Percentiles rank a stretch among this genome's conserved stretches.
Evolutionary conservation across 2,888 invertebrate species (phyloP).

Genomic region (Xanthostigma xanthostigma): DNA sequence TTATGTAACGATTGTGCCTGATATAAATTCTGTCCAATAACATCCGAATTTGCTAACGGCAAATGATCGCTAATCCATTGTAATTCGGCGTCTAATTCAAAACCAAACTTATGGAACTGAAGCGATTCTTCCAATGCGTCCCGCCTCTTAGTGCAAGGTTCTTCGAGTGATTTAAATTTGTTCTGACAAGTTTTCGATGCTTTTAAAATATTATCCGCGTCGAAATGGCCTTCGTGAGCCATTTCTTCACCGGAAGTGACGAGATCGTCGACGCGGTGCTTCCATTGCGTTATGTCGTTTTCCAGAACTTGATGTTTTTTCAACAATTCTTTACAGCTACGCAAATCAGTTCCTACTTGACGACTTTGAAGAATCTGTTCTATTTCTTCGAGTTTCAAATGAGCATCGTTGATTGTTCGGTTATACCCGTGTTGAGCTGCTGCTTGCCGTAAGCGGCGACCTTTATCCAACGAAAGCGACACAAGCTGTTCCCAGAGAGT

Average conservation of each 20-base stretch:
- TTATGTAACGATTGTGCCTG: slow-evolving; percentile 85
- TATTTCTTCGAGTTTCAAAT: slow-evolving; percentile 72
- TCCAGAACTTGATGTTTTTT: slow-evolving; percentile 83
- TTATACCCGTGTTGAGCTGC: slow-evolving; percentile 65
- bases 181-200: slow-evolving; percentile 61
- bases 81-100: slow-evolving; percentile 82
- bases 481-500: slow-evolving; percentile 63
- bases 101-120: slow-evolving; percentile 81
- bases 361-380: slow-evolving; percentile 61
- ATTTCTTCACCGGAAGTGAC: slow-evolving; percentile 74
- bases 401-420: slow-evolving; percentile 77
- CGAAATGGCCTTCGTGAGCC: slow-evolving; percentile 89
- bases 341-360: slow-evolving; percentile 75
- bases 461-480: slow-evolving; percentile 44
- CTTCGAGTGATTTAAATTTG: slow-evolving; percentile 52
- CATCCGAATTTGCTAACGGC: slow-evolving; percentile 61
- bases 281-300: slow-evolving; percentile 72
- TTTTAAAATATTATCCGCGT: slow-evolving; percentile 69
- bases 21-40: slow-evolving; percentile 70
- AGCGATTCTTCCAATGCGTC: slow-evolving; percentile 71
- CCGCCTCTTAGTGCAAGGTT: slow-evolving; percentile 54
- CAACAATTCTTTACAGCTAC: slow-evolving; percentile 80
- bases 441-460: slow-evolving; percentile 76
- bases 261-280: slow-evolving; percentile 63
- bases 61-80: slow-evolving; percentile 91